Conservation (phyloP, 2,113 vertebrate species). For the Benitochromis conjunctus region DNA sequence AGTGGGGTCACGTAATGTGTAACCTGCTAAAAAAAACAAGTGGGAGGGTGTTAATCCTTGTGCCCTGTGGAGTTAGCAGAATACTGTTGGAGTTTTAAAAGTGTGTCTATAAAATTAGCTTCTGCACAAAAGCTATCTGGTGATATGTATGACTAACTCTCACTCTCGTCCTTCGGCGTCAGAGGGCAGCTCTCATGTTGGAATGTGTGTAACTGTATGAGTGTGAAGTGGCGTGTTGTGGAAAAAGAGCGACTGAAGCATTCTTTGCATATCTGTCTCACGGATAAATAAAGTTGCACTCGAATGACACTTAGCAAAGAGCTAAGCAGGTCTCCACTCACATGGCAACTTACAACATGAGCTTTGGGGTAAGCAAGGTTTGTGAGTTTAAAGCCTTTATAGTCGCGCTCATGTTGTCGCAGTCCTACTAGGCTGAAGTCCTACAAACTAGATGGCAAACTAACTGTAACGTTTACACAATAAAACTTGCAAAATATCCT, state of each 20-base stretch:
- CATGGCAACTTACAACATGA: background rate
- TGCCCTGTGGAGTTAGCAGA: background rate
- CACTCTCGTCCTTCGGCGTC: background rate
- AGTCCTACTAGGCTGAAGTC: rapidly evolving
- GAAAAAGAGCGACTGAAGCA: conserved; percentile 3
- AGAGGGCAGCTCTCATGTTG: background rate
- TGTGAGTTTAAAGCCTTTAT: background rate
- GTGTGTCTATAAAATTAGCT: background rate
- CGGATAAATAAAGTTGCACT: conserved; percentile 41
- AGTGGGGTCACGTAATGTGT: background rate
- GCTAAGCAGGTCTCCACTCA: background rate
- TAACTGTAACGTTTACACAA: background rate
- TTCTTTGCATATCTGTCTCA: conserved; percentile 35
- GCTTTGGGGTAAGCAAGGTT: background rate
- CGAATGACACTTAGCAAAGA: background rate
- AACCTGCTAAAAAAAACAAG: background rate
- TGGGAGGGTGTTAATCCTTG: background rate
- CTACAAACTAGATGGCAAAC: background rate
- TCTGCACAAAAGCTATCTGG: background rate
- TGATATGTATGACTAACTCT: background rate
- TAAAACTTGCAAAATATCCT: background rate
- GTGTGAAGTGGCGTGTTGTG: background rate
- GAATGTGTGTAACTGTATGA: conserved; percentile 13
- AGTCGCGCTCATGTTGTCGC: background rate
- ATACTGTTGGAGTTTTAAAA: background rate